Percentiles rank a stretch among this genome's conserved stretches.
These are phyloP conservation scores for Nycticebus coucang DNA, from an alignment of 2,113 vertebrate species.

Conservation along the genomic window DNA sequence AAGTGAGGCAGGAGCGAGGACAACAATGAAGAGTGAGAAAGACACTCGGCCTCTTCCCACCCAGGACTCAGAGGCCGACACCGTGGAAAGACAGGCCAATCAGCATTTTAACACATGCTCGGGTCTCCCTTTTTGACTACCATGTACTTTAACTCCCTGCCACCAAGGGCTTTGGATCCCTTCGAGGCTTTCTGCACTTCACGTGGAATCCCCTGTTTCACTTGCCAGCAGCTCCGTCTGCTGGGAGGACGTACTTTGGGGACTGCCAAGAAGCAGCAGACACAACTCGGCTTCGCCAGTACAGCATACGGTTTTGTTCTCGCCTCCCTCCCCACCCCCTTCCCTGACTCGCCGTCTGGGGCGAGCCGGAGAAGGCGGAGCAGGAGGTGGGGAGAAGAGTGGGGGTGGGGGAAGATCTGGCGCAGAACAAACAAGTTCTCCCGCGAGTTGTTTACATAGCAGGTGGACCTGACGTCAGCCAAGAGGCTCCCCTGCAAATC, in stretches of 20 bases:
- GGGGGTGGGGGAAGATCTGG: conserved; percentile 56
- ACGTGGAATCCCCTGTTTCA: conserved; percentile 70
- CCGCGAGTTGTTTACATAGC: conserved; percentile 89
- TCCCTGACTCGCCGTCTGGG: conserved; percentile 78
- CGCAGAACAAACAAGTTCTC: conserved; percentile 85
- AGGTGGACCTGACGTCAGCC: conserved; percentile 94
- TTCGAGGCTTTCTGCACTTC: conserved; percentile 71
- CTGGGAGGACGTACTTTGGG: conserved; percentile 73
- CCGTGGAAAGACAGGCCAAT: not conserved
- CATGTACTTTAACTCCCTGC: conserved; percentile 43
- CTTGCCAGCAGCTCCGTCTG: conserved; percentile 76
- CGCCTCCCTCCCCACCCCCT: conserved; percentile 75
- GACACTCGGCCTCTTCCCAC: not conserved
- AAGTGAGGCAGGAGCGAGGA: not conserved
- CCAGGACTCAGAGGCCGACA: conserved; percentile 47
- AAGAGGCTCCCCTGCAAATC: conserved; percentile 87
- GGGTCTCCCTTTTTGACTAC: conserved; percentile 12
- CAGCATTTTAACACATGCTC: not conserved
- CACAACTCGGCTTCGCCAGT: conserved; percentile 78
- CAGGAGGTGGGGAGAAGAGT: conserved; percentile 57
- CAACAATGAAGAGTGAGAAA: not conserved
- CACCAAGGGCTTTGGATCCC: conserved; percentile 68
- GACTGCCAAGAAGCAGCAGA: conserved; percentile 82
- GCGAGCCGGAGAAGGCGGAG: conserved; percentile 68
- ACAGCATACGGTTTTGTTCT: conserved; percentile 84